A percentile compares a stretch with the other conserved stretches of the same genome.
phyloP scores from a whole-genome alignment of 2,888 invertebrate genomes.

The Lepidochitona cinerea region DNA sequence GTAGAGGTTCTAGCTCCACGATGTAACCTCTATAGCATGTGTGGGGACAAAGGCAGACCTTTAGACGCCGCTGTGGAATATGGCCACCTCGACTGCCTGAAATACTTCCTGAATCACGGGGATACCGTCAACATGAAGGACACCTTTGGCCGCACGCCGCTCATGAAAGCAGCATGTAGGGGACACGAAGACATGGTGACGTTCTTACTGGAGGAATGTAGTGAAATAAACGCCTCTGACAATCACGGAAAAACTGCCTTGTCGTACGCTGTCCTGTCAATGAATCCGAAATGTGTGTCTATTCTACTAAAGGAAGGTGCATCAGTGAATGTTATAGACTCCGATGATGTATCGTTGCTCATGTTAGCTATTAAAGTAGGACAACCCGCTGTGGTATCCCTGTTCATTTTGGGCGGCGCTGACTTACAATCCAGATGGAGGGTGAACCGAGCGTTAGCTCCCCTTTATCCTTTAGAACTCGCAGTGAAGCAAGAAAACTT shows the following conservation, averaged over 20 bases:
- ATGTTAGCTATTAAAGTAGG: neutral
- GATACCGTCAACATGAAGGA: slow-evolving; percentile 11
- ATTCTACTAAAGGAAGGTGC: neutral
- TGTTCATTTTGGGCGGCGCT: neutral
- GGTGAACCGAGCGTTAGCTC: neutral
- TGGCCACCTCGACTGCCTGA: slow-evolving; percentile 5
- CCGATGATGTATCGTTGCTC: neutral
- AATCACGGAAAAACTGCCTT: slow-evolving; percentile 19
- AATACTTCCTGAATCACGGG: slow-evolving; percentile 13
- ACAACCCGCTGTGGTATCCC: neutral
- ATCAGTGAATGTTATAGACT: neutral
- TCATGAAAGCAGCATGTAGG: slow-evolving; percentile 14
- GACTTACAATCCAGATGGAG: neutral
- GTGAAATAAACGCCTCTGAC: slow-evolving; percentile 9
- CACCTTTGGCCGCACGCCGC: slow-evolving; percentile 10
- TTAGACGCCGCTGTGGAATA: neutral
- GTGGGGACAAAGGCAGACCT: neutral
- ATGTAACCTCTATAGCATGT: neutral
- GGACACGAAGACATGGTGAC: slow-evolving; percentile 16
- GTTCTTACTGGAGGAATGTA: slow-evolving; percentile 13
- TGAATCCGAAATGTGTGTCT: slow-evolving; percentile 19
- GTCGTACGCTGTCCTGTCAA: slow-evolving; percentile 12
- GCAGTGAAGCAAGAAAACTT: neutral
- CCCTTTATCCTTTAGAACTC: neutral
- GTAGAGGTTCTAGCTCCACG: neutral